Evolutionary conservation across 2,113 vertebrate genomes (phyloP), one percentile per base, ranked within the genome.

Genomic region (Xerus inauris): DNA sequence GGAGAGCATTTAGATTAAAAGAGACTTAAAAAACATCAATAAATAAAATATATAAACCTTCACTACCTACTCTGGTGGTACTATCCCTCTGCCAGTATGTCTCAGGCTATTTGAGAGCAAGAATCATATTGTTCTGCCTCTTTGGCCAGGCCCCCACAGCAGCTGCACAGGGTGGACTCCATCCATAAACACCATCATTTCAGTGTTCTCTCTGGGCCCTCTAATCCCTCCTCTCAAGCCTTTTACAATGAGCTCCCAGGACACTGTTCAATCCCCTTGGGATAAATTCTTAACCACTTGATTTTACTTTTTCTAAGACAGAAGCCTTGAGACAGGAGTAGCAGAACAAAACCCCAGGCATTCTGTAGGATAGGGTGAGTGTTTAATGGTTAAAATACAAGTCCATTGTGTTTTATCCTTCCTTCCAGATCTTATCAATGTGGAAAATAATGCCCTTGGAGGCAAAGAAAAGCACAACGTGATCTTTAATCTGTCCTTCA

Each of bases 391-490:
- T 94, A 94, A 96, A 94, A 93, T 84, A 93, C 91, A 97, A 91
- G 71, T 83, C 87, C 94, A 95, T 81, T 94, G 92, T 96, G 71
- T 30, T 90, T 79, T 90, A 87, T 88, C 94, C 51, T 94, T 94
- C 64, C 57, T 42, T 89, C 64, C 13, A 85, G 87, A 92, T 95
- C 85, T 97, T 97, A 97, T 96, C 97, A 73, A 84, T 62, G 19
- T 87, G 49, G 69, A 95, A 94, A 94, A 95, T 93, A 96, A 94
- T 45, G 79, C 30, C 94, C 47, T 89, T 54, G 83, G 96, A 95
- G 32, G 82, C 72, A 96, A 94, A 73, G 86, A 72, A 97, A 95
- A 95, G 75, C 72, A 92, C 96, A 96, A 94, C 95, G 62, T 47
- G 62, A 92, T 38, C 71, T 94, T 94, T 95, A 57, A 85, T 96